Conservation (phyloP, 1,140 invertebrate genomes). For the Drosophila kepulauana region DNA sequence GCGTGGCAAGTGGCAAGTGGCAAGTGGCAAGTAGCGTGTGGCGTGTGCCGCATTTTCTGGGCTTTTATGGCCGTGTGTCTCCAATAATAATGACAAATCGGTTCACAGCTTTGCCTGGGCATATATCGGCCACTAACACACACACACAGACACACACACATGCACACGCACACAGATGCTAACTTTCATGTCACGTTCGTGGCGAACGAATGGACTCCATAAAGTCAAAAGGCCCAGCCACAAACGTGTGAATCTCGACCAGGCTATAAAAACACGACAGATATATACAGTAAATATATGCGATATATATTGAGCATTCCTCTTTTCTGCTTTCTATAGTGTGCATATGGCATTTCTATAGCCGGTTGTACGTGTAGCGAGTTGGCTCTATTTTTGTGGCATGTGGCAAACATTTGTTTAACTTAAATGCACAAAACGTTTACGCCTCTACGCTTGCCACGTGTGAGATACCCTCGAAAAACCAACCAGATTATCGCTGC, state of each 20-base stretch:
- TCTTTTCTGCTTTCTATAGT: not conserved
- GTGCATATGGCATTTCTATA: not conserved
- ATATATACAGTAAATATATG: constrained; percentile 34
- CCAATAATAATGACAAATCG: constrained; percentile 83
- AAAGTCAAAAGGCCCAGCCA: constrained; percentile 65
- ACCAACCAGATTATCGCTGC: no score
- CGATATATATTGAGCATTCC: constrained; percentile 6
- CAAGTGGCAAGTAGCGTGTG: constrained; percentile 5
- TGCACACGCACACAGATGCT: constrained; percentile 9
- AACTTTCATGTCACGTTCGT: constrained; percentile 74
- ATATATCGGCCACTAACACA: not conserved
- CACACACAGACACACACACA: not conserved
- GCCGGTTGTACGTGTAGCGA: no score
- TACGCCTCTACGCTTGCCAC: not conserved
- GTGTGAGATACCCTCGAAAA: not conserved
- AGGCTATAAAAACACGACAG: constrained; percentile 64
- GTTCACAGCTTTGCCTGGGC: constrained; percentile 49
- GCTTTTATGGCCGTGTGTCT: constrained; percentile 57
- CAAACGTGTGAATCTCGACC: constrained; percentile 73
- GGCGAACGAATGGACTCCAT: constrained; percentile 66
- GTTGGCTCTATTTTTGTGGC: constrained; percentile 1
- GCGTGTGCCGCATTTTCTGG: constrained; percentile 18
- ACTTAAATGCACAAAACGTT: constrained; percentile 33
- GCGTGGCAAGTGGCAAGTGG: constrained; percentile 9
- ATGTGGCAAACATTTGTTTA: constrained; percentile 42